Conservation (phyloP, 2,797 vertebrate species). For the Artibeus lituratus region DNA sequence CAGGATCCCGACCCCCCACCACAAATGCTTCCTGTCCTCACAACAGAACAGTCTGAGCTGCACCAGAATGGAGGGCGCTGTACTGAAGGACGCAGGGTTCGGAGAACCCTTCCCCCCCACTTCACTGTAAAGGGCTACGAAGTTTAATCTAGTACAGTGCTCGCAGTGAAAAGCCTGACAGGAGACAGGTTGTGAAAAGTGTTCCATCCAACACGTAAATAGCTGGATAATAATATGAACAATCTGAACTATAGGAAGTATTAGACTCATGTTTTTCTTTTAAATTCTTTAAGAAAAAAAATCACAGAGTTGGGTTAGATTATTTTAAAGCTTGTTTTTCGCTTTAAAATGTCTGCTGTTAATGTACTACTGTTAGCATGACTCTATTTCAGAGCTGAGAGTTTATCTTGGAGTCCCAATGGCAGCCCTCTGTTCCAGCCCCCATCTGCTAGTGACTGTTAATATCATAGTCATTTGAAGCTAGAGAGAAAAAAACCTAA, state of each 20-base stretch:
- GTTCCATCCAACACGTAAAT: neutral
- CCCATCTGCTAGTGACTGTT: neutral
- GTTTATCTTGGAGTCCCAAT: slow-evolving; percentile 20
- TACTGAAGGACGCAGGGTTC: neutral
- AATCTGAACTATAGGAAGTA: neutral
- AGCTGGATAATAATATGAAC: neutral
- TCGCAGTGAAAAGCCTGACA: neutral
- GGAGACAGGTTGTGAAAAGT: neutral
- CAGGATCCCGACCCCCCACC: neutral
- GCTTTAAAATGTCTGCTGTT: neutral
- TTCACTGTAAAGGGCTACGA: neutral
- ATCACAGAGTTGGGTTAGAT: neutral
- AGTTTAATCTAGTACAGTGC: neutral
- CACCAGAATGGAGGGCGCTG: neutral
- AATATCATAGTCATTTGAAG: slow-evolving; percentile 9
- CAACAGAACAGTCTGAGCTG: neutral
- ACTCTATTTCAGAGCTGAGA: slow-evolving; percentile 30
- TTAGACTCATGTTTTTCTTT: neutral
- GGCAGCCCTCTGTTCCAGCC: neutral
- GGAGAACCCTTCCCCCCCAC: neutral
- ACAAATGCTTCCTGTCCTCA: neutral
- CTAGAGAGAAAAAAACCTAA: slow-evolving; percentile 20
- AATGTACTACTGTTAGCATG: neutral
- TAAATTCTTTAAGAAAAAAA: slow-evolving; percentile 13
- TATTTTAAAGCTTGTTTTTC: slow-evolving; percentile 44